A percentile compares a stretch with the other conserved stretches of the same genome.
These are phyloP conservation scores for Dyspetes luteomarginatus DNA, from an alignment of 2,888 invertebrate species.

Conservation along the genomic window DNA sequence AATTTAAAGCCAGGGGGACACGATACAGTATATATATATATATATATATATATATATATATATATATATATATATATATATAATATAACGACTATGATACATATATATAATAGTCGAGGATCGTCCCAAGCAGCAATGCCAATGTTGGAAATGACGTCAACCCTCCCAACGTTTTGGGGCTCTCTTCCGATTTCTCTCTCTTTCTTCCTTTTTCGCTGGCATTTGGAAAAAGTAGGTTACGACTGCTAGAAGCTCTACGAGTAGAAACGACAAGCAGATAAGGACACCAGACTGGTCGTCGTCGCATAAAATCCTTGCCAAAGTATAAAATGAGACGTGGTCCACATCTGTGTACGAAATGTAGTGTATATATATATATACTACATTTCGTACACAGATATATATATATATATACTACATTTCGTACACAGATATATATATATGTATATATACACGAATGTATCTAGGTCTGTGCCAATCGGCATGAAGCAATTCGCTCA, in stretches of 20 bases:
- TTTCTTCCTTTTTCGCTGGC: constrained; percentile 20
- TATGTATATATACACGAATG: too few relatives aligned
- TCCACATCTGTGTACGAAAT: neutral
- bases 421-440: too few relatives aligned
- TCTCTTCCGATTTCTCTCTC: neutral
- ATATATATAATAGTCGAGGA: neutral
- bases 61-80: neutral
- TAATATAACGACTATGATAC: neutral
- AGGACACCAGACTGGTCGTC: constrained; percentile 43
- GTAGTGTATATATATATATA: neutral
- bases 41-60: neutral
- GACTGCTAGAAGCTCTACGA: neutral
- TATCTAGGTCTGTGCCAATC: neutral
- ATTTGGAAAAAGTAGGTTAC: constrained; percentile 61
- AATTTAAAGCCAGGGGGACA: constrained; percentile 9
- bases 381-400: too few relatives aligned
- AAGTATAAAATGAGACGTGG: constrained; percentile 40
- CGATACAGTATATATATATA: neutral
- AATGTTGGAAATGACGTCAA: constrained; percentile 46
- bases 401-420: too few relatives aligned
- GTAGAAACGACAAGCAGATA: constrained; percentile 14
- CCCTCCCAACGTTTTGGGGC: neutral
- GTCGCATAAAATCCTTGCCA: constrained; percentile 52
- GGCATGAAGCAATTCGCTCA: neutral
- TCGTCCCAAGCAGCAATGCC: constrained; percentile 10